Conservation (phyloP, 1,140 invertebrate species). For the Cataglyphis hispanica region DNA sequence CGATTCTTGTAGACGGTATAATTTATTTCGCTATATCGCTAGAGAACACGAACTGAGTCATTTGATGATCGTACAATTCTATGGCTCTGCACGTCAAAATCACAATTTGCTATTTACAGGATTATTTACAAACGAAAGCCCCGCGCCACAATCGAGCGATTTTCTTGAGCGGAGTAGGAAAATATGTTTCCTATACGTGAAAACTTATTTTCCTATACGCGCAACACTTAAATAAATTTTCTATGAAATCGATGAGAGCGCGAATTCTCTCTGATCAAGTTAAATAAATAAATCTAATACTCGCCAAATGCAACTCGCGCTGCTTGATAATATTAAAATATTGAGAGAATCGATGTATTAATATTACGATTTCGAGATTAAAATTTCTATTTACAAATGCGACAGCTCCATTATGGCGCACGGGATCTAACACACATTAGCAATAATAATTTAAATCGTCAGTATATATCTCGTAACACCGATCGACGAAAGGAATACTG, state of each 20-base stretch:
- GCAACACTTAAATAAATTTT: background rate
- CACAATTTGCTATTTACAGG: conserved; percentile 86
- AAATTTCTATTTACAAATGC: background rate
- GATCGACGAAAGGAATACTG: conserved; percentile 84
- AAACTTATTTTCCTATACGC: background rate
- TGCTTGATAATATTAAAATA: background rate
- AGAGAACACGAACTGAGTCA: conserved; percentile 85
- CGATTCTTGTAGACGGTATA: conserved; percentile 75
- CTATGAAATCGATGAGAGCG: background rate
- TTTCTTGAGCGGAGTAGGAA: conserved; percentile 1
- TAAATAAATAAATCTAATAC: background rate
- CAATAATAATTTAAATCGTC: conserved; percentile 84
- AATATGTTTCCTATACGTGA: background rate
- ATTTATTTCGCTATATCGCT: conserved; percentile 86
- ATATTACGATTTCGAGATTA: background rate
- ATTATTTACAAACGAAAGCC: conserved; percentile 80
- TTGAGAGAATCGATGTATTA: background rate
- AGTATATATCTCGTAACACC: conserved; percentile 82
- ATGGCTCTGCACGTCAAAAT: conserved; percentile 82
- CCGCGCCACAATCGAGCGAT: conserved; percentile 7
- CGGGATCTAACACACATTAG: conserved; percentile 41
- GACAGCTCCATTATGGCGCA: conserved; percentile 32
- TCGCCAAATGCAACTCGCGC: background rate
- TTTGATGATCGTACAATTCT: conserved; percentile 81
- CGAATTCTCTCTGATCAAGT: background rate